Percentiles rank a stretch among this genome's conserved stretches.
Evolutionary conservation across 2,888 invertebrate genomes (phyloP).

Genomic region (Oeneis ivallda): DNA sequence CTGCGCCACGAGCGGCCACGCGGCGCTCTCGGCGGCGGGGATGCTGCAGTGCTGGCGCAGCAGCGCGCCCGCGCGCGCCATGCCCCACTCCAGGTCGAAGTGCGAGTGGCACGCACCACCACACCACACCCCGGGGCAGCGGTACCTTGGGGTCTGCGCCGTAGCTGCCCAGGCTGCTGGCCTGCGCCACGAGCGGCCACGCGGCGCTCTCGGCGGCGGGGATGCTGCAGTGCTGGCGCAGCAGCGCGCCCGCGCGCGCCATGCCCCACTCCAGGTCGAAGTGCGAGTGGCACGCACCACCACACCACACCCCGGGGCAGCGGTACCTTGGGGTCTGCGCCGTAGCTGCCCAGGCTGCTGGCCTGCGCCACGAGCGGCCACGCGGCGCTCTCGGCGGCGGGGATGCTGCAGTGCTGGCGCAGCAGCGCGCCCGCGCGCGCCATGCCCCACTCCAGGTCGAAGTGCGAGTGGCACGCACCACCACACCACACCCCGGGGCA

Average conservation of each 20-base stretch:
- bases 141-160: constrained; percentile 83
- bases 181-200: constrained; percentile 91
- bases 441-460: constrained; percentile 85
- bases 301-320: neutral
- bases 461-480: neutral
- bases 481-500: neutral
- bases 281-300: neutral
- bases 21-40: constrained; percentile 61
- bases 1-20: constrained; percentile 90
- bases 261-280: constrained; percentile 85
- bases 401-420: constrained; percentile 83
- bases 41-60: constrained; percentile 84
- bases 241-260: constrained; percentile 81
- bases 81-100: constrained; percentile 84
- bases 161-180: constrained; percentile 94
- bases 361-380: constrained; percentile 93
- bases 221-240: constrained; percentile 84
- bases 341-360: constrained; percentile 94
- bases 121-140: neutral
- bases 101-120: neutral
- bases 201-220: constrained; percentile 62
- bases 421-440: constrained; percentile 83
- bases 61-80: constrained; percentile 82
- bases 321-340: constrained; percentile 80
- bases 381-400: constrained; percentile 60